Base-by-base conservation (phyloP, 2,797 vertebrate genomes). In the Pseudochromis fuscus region DNA sequence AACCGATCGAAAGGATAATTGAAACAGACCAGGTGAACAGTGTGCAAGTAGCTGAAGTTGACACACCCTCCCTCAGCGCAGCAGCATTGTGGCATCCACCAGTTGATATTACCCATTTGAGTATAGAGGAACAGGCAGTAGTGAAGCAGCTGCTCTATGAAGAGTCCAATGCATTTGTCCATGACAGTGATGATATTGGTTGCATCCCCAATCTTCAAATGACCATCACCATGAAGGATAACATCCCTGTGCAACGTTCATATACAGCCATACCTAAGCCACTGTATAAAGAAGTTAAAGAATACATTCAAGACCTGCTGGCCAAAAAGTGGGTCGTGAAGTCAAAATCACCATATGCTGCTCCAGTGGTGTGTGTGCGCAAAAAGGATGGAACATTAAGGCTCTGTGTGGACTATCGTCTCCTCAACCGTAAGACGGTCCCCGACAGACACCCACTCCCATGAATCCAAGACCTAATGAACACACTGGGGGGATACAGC, bases 251-350 rank as follows among this genome's bases (percentile, higher is more conserved):
- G 16, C 37, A 38, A 4, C 15, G 16, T 4, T 16, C 13, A 15
- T 38, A 38, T 15, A 38, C 15, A 15, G 37, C 37, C 15, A 38
- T 38, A 13, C 37, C 13, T 15, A 38, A 38, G 16, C 37, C 37
- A 3, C 16, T 38, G 5, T 38, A 38, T 15, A 38, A 4, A 4
- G 37, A 38, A 5, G 64, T 61, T 0, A 49, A 67, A 9, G 57
- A 61, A 0, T 67, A 62, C 3, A 68, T 62, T 6, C 19, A 62
- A 2, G 57, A 62, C 5, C 18, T 49, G 1, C 15, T 68, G 24
- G 13, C n/a, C 21, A 51, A 7, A 50, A 46, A 27, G 0, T 50
- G 58, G 72, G 66, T 64, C 10, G 71, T 71, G 2, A 72, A 76
- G 10, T 72, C 62, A 1, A 62, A 57, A n/a, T 73, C 63, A 3